phyloP scores from a whole-genome alignment of 2,113 vertebrate species.

The Actenoides hombroni region DNA sequence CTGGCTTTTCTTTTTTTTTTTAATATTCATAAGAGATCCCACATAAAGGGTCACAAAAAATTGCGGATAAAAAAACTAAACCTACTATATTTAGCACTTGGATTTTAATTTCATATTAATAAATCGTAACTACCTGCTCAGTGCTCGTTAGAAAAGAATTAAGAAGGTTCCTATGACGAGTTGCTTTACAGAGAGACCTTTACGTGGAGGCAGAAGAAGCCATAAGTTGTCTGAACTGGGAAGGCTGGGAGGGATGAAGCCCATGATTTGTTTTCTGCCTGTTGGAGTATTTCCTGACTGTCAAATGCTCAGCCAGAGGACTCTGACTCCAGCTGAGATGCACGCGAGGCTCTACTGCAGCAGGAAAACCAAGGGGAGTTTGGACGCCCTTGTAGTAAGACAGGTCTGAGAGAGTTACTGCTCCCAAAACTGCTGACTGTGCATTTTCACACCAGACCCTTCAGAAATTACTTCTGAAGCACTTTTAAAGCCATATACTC shows the following conservation, averaged over 20 bases:
- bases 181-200: not conserved
- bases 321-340: not conserved
- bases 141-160: not conserved
- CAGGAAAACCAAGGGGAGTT: not conserved
- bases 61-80: not conserved
- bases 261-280: not conserved
- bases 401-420: not conserved
- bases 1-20: not conserved
- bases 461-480: not conserved
- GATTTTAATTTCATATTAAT: not conserved
- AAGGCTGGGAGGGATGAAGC: not conserved
- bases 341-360: not conserved
- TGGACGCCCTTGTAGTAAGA: not conserved
- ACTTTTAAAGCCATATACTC: not conserved
- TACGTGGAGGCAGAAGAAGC: not conserved
- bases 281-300: not conserved
- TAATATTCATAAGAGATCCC: not conserved
- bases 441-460: not conserved
- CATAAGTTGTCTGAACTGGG: not conserved
- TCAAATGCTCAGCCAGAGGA: not conserved
- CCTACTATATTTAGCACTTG: not conserved
- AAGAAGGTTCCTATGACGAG: not conserved
- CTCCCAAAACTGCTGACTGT: not conserved
- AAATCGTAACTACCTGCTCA: not conserved
- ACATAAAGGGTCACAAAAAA: not conserved